A percentile compares a stretch with the other conserved stretches of the same genome.
Evolutionary conservation across 2,797 vertebrate genomes (phyloP).

Genomic region (Bovichtus variegatus): DNA sequence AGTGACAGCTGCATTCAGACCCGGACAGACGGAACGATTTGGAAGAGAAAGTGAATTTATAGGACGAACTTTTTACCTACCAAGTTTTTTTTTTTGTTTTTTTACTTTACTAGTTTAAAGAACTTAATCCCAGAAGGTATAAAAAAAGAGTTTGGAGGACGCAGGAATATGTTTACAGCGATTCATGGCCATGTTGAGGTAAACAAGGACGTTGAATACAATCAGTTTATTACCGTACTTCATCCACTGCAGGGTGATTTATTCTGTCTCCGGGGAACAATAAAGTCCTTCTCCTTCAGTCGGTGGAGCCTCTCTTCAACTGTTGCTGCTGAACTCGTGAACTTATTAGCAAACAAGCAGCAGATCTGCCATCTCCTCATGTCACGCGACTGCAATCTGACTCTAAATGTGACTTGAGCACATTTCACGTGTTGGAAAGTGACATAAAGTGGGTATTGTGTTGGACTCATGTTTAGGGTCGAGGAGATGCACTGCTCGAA

Average conservation of each 20-base stretch:
- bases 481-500: not conserved
- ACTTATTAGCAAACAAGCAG: conserved; percentile 23
- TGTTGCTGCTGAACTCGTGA: conserved; percentile 6
- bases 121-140: not conserved
- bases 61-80: conserved; percentile 12
- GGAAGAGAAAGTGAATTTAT: too few species aligned
- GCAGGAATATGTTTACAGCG: not conserved
- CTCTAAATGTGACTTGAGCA: not conserved
- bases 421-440: not conserved
- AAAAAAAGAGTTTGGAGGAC: not conserved
- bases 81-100: not conserved
- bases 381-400: not conserved
- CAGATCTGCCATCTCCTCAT: conserved; percentile 3
- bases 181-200: not conserved
- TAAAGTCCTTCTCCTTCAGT: not conserved
- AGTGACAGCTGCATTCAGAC: conserved; percentile 42
- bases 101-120: not conserved
- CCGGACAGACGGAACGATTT: conserved; percentile 14
- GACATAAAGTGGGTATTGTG: not conserved
- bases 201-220: not conserved
- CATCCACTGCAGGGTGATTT: not conserved
- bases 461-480: not conserved
- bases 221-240: not conserved
- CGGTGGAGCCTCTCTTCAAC: conserved; percentile 12
- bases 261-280: conserved; percentile 11